Conservation (phyloP, 2,113 vertebrate genomes). For the Nycticebus coucang region DNA sequence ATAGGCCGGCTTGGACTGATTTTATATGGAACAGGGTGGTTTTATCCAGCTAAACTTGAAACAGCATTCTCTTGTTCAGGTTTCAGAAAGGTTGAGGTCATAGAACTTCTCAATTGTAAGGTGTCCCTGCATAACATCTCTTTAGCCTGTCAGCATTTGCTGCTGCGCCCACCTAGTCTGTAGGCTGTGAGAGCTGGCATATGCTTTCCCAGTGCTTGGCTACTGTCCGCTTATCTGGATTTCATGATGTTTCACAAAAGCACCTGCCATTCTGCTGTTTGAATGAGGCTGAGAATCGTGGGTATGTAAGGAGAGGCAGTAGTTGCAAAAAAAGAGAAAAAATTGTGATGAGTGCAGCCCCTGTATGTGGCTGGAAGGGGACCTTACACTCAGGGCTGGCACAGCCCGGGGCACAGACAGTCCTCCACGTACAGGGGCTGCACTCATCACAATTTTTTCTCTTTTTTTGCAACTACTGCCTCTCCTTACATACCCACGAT, state of each 20-base stretch:
- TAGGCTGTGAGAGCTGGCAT: neutral
- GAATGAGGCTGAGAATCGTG: neutral
- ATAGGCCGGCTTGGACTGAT: rapidly evolving
- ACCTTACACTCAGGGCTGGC: rapidly evolving
- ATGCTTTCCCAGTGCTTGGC: rapidly evolving
- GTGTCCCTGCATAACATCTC: neutral
- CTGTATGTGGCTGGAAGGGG: rapidly evolving
- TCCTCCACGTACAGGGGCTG: neutral
- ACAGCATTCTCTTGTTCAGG: neutral
- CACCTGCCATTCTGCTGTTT: neutral
- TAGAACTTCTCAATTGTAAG: neutral
- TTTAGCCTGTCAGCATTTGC: neutral
- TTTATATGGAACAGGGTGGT: neutral
- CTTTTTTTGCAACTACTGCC: neutral
- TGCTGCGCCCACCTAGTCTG: neutral
- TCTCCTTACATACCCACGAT: neutral
- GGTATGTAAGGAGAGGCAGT: neutral
- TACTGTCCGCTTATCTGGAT: neutral
- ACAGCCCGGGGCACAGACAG: neutral
- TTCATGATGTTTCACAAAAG: neutral
- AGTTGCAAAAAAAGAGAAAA: neutral
- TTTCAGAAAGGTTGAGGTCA: neutral
- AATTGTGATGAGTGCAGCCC: too few species aligned
- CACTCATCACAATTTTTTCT: neutral
- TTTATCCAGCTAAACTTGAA: neutral